These are phyloP conservation scores for Pseudolaguvia tuberculata DNA, from an alignment of 2,113 vertebrate genomes.

Conservation along the genomic window DNA sequence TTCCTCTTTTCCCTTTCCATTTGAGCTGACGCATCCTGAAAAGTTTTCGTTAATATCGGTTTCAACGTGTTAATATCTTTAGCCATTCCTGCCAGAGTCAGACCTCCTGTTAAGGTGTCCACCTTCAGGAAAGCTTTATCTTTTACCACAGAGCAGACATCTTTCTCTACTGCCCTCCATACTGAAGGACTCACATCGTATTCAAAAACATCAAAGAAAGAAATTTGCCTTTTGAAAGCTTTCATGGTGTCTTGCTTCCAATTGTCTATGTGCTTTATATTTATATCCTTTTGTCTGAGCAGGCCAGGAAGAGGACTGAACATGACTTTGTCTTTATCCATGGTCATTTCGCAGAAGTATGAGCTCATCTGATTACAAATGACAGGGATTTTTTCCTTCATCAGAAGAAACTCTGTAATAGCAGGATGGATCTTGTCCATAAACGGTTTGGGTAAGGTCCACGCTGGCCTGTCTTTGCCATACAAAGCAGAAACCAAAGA, in stretches of 20 bases:
- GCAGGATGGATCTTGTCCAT: constrained; percentile 58
- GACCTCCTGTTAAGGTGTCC: constrained; percentile 29
- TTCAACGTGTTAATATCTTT: constrained; percentile 57
- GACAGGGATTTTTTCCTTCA: constrained; percentile 51
- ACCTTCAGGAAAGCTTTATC: constrained; percentile 57
- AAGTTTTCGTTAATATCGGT: constrained; percentile 49
- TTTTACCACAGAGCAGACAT: constrained; percentile 38
- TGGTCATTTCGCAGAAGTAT: constrained; percentile 64
- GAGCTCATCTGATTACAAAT: constrained; percentile 68
- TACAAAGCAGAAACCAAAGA: constrained; percentile 73
- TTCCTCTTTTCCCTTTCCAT: constrained; percentile 63
- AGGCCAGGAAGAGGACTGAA: constrained; percentile 68
- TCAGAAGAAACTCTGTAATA: constrained; percentile 69
- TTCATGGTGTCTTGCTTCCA: constrained; percentile 63
- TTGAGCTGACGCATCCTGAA: constrained; percentile 55
- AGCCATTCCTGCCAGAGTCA: constrained; percentile 68
- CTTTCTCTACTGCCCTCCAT: constrained; percentile 65
- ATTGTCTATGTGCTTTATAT: constrained; percentile 45
- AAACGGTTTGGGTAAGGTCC: constrained; percentile 74
- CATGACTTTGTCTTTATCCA: constrained; percentile 57
- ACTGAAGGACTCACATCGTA: constrained; percentile 36
- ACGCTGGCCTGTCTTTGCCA: constrained; percentile 67
- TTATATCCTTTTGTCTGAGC: constrained; percentile 58
- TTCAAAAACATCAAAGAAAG: constrained; percentile 60
- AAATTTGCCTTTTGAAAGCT: constrained; percentile 60